Conservation (phyloP, 2,113 vertebrate genomes). For the Corythornis vintsioides region DNA sequence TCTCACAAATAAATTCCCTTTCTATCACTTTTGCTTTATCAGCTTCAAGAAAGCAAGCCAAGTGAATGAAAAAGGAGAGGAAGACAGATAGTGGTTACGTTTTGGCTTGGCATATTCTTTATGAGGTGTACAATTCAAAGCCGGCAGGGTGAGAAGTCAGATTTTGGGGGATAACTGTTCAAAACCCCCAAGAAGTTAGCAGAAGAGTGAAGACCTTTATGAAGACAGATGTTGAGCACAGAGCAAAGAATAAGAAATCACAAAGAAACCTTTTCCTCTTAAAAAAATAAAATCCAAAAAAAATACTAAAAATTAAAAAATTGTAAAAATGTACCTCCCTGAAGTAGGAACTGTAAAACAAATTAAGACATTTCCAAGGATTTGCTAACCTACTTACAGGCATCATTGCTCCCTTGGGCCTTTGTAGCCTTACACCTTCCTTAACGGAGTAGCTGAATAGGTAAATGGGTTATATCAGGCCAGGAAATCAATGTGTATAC, state of each 20-base stretch:
- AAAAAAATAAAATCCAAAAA: slow-evolving; percentile 8
- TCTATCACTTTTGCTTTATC: neutral
- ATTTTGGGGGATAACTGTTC: neutral
- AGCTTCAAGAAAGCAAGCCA: slow-evolving; percentile 11
- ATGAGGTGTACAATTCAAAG: neutral
- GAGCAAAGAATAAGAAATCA: neutral
- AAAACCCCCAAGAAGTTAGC: neutral
- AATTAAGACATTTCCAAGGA: slow-evolving; percentile 84
- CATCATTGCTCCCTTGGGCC: slow-evolving; percentile 83
- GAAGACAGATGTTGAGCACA: neutral
- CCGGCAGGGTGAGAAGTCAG: neutral
- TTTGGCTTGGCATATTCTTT: neutral
- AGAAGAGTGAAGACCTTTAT: neutral
- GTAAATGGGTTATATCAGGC: slow-evolving; percentile 85
- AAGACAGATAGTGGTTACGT: neutral
- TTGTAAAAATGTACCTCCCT: slow-evolving; percentile 29
- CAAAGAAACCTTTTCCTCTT: neutral
- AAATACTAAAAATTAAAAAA: neutral
- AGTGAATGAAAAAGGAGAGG: neutral
- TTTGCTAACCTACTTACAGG: slow-evolving; percentile 80
- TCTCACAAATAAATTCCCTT: neutral
- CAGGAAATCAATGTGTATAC: slow-evolving; percentile 86
- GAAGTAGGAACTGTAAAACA: slow-evolving; percentile 65
- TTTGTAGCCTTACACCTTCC: slow-evolving; percentile 80
- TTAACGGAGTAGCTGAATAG: slow-evolving; percentile 83